A percentile compares a stretch with the other conserved stretches of the same genome.
These are phyloP conservation scores for Chaetogeoica ovagalla DNA, from an alignment of 2,888 invertebrate genomes.

Conservation along the genomic window DNA sequence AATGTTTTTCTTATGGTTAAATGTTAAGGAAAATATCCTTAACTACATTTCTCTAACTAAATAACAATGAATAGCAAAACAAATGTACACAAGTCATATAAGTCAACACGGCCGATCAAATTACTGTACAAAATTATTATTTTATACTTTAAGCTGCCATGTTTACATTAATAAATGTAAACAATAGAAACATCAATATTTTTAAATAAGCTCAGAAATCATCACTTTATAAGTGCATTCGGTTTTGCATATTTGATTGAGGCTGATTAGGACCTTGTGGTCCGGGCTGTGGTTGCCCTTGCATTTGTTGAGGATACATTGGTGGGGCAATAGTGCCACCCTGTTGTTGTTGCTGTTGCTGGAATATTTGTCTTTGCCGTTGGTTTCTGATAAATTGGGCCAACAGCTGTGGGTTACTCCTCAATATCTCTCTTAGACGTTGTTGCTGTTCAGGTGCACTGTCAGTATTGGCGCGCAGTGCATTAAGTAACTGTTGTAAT, in stretches of 20 bases:
- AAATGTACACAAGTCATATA: conserved; percentile 50
- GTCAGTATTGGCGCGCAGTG: conserved; percentile 75
- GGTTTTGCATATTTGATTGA: conserved; percentile 54
- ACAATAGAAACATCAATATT: conserved; percentile 38
- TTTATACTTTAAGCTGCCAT: conserved; percentile 52
- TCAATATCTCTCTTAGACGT: conserved; percentile 84
- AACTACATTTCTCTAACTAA: conserved; percentile 50
- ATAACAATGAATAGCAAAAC: conserved; percentile 52
- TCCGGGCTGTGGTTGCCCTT: conserved; percentile 59
- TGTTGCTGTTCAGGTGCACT: conserved; percentile 90
- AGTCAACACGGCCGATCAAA: conserved; percentile 52
- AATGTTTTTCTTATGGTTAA: conserved; percentile 38
- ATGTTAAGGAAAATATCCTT: conserved; percentile 43
- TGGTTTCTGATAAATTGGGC: conserved; percentile 78
- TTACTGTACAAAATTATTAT: conserved; percentile 46
- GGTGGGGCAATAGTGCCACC: conserved; percentile 40
- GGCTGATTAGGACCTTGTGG: conserved; percentile 57
- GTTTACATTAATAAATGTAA: conserved; percentile 51
- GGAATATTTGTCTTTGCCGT: conserved; percentile 64
- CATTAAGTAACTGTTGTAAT: conserved; percentile 83
- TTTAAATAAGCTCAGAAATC: conserved; percentile 41
- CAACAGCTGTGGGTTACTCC: conserved; percentile 93
- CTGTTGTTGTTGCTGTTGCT: conserved; percentile 57
- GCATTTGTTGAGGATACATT: conserved; percentile 55
- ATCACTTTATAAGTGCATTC: conserved; percentile 45